These are phyloP conservation scores for Pecten maximus DNA, from an alignment of 2,888 invertebrate genomes.

Conservation along the genomic window DNA sequence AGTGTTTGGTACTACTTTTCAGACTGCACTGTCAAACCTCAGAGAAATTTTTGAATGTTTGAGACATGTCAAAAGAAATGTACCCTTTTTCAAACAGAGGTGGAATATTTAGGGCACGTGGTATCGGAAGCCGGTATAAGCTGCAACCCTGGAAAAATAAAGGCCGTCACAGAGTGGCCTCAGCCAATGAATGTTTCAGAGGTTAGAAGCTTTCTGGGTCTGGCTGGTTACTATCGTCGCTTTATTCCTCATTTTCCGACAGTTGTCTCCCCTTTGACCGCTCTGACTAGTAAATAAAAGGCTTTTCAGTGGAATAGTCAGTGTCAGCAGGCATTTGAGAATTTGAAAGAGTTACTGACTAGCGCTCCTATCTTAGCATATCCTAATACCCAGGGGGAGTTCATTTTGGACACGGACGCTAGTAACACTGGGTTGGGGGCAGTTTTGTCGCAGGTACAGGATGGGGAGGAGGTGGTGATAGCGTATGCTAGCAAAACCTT, in stretches of 20 bases:
- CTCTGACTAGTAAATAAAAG: no score
- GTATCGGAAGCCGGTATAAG: conserved; percentile 47
- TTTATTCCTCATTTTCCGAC: conserved; percentile 42
- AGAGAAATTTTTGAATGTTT: conserved; percentile 40
- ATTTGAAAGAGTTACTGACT: conserved; percentile 45
- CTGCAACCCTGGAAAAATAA: conserved; percentile 45
- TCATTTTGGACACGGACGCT: no score
- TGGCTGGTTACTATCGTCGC: conserved; percentile 40
- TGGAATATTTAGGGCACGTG: conserved; percentile 44
- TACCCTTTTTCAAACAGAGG: no score
- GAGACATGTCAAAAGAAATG: conserved; percentile 22
- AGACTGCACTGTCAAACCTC: no score
- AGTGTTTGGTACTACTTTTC: no score
- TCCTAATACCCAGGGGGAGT: no score
- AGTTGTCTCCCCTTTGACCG: conserved; percentile 39
- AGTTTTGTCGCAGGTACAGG: no score
- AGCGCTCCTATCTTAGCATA: no score
- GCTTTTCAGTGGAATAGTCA: conserved; percentile 40
- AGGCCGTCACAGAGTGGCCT: conserved; percentile 46
- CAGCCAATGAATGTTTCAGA: conserved; percentile 33
- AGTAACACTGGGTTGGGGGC: no score
- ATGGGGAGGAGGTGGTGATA: no score
- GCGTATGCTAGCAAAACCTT: no score
- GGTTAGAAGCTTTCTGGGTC: conserved; percentile 35
- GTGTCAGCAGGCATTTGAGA: conserved; percentile 40